A percentile compares a stretch with the other conserved stretches of the same genome.
phyloP scores from a whole-genome alignment of 2,113 vertebrate species.

The Bolborhynchus lineola region DNA sequence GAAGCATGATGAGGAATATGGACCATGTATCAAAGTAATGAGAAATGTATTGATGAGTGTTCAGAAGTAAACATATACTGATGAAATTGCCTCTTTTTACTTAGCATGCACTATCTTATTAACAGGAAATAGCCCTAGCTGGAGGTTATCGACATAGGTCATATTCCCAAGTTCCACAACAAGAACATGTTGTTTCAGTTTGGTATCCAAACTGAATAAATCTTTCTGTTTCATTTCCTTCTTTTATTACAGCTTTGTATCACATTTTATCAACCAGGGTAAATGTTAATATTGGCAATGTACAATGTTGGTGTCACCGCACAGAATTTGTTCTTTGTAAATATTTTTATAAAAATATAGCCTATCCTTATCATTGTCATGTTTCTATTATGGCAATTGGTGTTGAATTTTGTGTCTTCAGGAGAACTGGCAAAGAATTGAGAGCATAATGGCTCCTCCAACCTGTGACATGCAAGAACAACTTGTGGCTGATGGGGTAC shows the following conservation, averaged over 20 bases:
- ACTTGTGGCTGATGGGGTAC: background rate
- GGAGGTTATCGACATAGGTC: slow-evolving; percentile 36
- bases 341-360: slow-evolving; percentile 41
- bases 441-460: background rate
- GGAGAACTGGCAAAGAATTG: background rate
- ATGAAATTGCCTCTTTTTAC: background rate
- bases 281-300: slow-evolving; percentile 51
- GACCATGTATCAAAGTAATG: background rate
- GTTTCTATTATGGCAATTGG: background rate
- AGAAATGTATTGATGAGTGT: background rate
- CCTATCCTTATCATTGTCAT: background rate
- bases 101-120: slow-evolving; percentile 2
- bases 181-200: slow-evolving; percentile 54
- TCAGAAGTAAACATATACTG: background rate
- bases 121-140: slow-evolving; percentile 40
- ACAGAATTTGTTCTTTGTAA: slow-evolving; percentile 22
- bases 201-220: slow-evolving; percentile 37
- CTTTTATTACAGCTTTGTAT: slow-evolving; percentile 22
- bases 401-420: background rate
- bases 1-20: background rate
- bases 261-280: background rate
- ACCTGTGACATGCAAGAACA: background rate
- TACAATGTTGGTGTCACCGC: background rate
- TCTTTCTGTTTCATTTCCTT: slow-evolving; percentile 35
- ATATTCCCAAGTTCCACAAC: slow-evolving; percentile 39